Percentiles rank a stretch among this genome's conserved stretches.
Evolutionary conservation across 23 tunicate species (phyloP).

Genomic region (Clavelina lepadiformis): DNA sequence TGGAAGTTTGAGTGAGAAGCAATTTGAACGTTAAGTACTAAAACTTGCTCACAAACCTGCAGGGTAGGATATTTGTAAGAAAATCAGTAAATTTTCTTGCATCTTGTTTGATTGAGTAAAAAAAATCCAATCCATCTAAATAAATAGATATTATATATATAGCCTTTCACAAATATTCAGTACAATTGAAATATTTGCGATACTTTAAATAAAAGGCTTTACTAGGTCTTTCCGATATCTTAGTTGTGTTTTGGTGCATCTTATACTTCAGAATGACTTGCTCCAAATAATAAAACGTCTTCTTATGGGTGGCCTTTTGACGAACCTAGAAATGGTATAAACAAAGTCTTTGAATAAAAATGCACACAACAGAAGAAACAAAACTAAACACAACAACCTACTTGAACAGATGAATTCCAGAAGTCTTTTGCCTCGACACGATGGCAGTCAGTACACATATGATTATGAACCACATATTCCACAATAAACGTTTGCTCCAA

Average conservation of each 20-base stretch:
- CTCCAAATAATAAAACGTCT: constrained; percentile 88
- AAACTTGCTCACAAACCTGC: constrained; percentile 30
- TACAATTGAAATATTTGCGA: too few relatives aligned
- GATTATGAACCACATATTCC: constrained; percentile 83
- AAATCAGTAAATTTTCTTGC: constrained; percentile 85
- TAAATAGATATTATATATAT: not conserved
- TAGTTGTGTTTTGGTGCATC: constrained; percentile 83
- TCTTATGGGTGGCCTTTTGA: constrained; percentile 74
- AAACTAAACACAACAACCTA: constrained; percentile 12
- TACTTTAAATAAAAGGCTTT: not conserved
- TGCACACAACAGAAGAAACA: constrained; percentile 2
- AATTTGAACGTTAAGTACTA: not conserved
- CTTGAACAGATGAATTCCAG: constrained; percentile 95
- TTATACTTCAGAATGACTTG: constrained; percentile 81
- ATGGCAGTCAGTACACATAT: constrained; percentile 95
- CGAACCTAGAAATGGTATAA: constrained; percentile 63
- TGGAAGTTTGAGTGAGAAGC: not conserved
- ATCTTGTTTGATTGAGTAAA: constrained; percentile 68
- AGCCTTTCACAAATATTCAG: not conserved
- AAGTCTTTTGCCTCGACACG: constrained; percentile 97
- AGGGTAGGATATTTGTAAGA: constrained; percentile 57
- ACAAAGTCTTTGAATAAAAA: not conserved
- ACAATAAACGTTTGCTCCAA: constrained; percentile 84
- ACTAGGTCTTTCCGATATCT: constrained; percentile 67
- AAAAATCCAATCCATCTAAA: constrained; percentile 79